phyloP scores from a whole-genome alignment of 1,140 invertebrate genomes.

The Rhynchophorus ferrugineus region DNA sequence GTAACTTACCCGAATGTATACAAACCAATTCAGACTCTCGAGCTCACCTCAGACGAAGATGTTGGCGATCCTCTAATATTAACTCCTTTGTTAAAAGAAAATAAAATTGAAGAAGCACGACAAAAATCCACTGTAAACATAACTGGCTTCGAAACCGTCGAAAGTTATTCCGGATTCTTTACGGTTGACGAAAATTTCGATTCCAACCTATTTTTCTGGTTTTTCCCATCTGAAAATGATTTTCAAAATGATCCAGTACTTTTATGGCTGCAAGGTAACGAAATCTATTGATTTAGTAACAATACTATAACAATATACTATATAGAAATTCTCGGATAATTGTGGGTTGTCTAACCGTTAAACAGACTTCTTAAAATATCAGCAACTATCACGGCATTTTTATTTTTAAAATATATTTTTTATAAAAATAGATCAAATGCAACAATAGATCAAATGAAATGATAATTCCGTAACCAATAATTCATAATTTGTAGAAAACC shows the following conservation, averaged over 20 bases:
- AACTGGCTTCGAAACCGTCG: conserved; percentile 19
- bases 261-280: neutral
- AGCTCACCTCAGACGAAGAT: neutral
- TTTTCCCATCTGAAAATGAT: conserved; percentile 54
- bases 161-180: conserved; percentile 55
- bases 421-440: no score
- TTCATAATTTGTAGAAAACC: no score
- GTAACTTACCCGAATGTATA: neutral
- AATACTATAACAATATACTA: neutral
- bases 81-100: conserved; percentile 37
- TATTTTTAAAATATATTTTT: no score
- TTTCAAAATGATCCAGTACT: conserved; percentile 48
- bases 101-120: conserved; percentile 39
- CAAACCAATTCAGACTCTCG: neutral
- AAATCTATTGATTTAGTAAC: neutral
- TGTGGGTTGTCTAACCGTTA: no score
- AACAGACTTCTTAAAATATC: no score
- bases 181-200: conserved; percentile 56
- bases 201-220: conserved; percentile 71
- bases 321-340: no score
- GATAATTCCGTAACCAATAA: no score
- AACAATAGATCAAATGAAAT: no score
- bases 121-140: neutral
- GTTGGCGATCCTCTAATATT: conserved; percentile 8
- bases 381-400: no score